A percentile compares a stretch with the other conserved stretches of the same genome.
These are phyloP conservation scores for Rhabdornis inornatus DNA, from an alignment of 2,113 vertebrate genomes.

Conservation along the genomic window DNA sequence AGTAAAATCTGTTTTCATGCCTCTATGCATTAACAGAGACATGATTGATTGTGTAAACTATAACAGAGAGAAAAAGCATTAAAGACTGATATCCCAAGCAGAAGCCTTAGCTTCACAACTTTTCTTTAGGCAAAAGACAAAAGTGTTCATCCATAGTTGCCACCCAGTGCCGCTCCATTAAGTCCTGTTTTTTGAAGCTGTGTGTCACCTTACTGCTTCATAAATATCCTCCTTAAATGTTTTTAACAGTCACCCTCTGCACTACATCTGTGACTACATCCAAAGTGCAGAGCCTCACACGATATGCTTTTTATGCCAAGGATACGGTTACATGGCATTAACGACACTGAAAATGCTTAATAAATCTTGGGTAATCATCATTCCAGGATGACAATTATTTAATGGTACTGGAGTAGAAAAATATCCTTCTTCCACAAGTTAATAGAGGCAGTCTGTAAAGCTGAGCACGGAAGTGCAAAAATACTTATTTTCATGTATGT, in stretches of 20 bases:
- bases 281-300: neutral
- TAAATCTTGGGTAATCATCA: neutral
- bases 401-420: neutral
- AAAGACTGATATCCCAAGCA: neutral
- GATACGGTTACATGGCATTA: neutral
- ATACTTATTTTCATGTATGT: neutral
- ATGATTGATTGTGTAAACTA: neutral
- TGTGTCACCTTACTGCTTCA: neutral
- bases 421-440: neutral
- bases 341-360: conserved; percentile 1
- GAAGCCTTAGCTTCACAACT: neutral
- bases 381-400: neutral
- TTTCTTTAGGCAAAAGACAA: neutral
- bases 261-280: neutral
- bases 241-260: neutral
- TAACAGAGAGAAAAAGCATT: neutral
- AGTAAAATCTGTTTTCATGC: conserved; percentile 25
- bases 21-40: neutral
- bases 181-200: neutral
- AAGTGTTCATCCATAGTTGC: neutral
- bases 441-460: neutral
- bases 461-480: neutral
- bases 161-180: neutral
- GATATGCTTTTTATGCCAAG: neutral
- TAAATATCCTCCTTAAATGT: neutral